Conservation (phyloP, 2,797 vertebrate genomes). For the Parauchenoglanis ngamensis region DNA sequence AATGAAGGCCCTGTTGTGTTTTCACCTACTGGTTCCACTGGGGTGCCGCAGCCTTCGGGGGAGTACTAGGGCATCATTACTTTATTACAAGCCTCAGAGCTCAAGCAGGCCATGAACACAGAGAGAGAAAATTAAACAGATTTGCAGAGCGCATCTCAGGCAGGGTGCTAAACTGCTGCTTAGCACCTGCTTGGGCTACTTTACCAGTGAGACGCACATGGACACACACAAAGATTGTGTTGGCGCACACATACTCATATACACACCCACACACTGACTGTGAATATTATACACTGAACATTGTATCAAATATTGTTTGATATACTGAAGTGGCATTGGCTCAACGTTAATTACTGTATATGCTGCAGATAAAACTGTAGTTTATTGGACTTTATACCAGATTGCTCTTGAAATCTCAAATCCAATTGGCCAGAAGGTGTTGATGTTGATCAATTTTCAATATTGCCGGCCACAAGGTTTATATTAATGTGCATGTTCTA, state of each 20-base stretch:
- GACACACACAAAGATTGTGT: neutral
- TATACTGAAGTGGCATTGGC: neutral
- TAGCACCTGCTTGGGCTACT: slow-evolving; percentile 24
- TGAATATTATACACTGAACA: neutral
- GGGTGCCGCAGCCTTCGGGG: neutral
- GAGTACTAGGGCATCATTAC: slow-evolving; percentile 16
- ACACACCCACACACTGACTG: neutral
- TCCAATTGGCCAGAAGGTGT: neutral
- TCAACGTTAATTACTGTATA: neutral
- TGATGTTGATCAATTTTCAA: neutral
- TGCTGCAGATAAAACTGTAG: neutral
- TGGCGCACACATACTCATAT: neutral
- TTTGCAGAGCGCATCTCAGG: slow-evolving; percentile 40
- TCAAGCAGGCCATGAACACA: slow-evolving; percentile 28
- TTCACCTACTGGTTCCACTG: slow-evolving; percentile 1
- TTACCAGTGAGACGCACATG: neutral
- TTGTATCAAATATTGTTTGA: neutral
- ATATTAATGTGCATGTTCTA: neutral
- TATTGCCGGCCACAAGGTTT: neutral
- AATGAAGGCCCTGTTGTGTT: neutral
- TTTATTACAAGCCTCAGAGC: slow-evolving; percentile 53
- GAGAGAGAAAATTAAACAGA: slow-evolving; percentile 50
- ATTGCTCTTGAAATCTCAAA: neutral
- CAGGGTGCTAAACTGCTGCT: slow-evolving; percentile 36
- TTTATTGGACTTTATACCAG: neutral